These are phyloP conservation scores for Pycnomerus fuliginosus DNA, from an alignment of 2,888 invertebrate genomes.

Conservation along the genomic window DNA sequence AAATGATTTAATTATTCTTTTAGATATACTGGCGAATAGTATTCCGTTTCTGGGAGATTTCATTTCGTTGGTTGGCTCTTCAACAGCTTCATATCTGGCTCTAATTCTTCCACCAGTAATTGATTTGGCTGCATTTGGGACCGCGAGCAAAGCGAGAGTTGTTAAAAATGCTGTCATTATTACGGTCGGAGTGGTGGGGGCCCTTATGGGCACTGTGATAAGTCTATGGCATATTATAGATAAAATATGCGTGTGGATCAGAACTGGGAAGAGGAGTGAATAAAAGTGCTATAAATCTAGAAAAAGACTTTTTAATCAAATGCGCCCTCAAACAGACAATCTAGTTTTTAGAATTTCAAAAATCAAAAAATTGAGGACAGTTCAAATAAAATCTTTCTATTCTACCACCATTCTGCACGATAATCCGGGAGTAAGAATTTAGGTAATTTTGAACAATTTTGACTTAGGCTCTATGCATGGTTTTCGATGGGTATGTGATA, in stretches of 20 bases:
- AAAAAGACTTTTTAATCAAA: constrained; percentile 56
- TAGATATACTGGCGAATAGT: constrained; percentile 76
- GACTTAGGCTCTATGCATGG: no score
- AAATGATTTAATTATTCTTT: constrained; percentile 27
- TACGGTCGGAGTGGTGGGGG: background rate
- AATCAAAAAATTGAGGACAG: constrained; percentile 62
- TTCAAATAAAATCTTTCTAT: constrained; percentile 1
- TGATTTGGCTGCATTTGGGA: constrained; percentile 59
- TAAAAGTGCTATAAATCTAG: constrained; percentile 1
- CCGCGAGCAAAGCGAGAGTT: constrained; percentile 19
- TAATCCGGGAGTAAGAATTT: no score
- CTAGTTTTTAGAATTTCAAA: constrained; percentile 77
- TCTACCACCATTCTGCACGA: no score
- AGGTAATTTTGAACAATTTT: no score
- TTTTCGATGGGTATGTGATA: no score
- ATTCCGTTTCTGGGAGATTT: constrained; percentile 79
- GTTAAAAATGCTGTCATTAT: background rate
- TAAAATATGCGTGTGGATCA: constrained; percentile 2
- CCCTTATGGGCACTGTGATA: background rate
- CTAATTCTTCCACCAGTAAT: constrained; percentile 82
- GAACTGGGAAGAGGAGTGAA: constrained; percentile 9
- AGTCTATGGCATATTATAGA: background rate
- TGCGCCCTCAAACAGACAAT: constrained; percentile 74
- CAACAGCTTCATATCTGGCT: constrained; percentile 79
- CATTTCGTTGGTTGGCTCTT: constrained; percentile 83